Evolutionary conservation across 37 sponge, comb jelly and placozoan species (phyloP).

Genomic region (Bolinopsis microptera): DNA sequence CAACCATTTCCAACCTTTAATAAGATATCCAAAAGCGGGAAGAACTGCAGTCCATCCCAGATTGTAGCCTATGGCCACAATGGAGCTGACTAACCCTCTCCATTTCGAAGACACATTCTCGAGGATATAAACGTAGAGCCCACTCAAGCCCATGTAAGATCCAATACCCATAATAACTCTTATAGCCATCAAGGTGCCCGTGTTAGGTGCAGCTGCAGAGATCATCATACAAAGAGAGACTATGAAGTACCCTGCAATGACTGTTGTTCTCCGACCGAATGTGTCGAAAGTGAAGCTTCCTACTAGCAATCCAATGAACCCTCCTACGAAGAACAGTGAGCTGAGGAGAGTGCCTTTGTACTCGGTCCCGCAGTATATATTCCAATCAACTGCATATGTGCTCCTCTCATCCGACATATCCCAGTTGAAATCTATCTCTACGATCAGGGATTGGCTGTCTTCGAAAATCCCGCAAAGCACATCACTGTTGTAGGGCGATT

Average conservation of each 20-base stretch:
- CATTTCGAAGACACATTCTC: not conserved
- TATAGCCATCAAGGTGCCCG: not conserved
- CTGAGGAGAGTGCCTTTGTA: constrained; percentile 40
- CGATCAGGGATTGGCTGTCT: not conserved
- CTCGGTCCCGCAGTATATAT: not conserved
- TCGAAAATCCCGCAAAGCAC: not conserved
- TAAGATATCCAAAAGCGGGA: not conserved
- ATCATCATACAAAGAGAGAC: not conserved
- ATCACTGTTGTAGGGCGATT: constrained; percentile 50
- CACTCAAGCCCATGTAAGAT: constrained; percentile 9
- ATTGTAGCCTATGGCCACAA: not conserved
- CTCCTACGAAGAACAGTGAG: constrained; percentile 53
- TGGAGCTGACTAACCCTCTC: constrained; percentile 13
- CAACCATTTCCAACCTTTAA: not conserved
- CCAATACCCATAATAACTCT: constrained; percentile 2
- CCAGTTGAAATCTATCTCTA: not conserved
- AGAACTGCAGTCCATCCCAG: not conserved
- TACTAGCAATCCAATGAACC: not conserved
- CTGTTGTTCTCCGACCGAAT: not conserved
- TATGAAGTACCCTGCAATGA: not conserved
- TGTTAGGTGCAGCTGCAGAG: constrained; percentile 5
- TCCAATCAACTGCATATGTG: constrained; percentile 28
- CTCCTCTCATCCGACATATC: not conserved
- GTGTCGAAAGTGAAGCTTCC: constrained; percentile 26
- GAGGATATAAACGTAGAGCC: constrained; percentile 41